Conservation (phyloP, 2,113 vertebrate species). For the Campylorhamphus procurvoides region DNA sequence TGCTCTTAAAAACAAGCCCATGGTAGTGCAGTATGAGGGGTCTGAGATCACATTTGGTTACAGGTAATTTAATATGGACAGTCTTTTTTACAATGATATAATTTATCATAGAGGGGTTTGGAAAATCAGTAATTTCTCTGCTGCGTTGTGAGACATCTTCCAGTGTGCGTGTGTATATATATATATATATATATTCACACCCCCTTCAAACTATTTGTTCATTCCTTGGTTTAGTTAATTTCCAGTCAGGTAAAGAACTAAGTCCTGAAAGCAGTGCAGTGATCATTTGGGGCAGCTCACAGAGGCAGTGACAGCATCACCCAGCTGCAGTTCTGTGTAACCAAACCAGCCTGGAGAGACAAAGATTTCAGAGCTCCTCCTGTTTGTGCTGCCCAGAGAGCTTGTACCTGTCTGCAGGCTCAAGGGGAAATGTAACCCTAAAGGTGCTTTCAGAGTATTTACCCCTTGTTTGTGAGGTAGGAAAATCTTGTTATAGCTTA, state of each 20-base stretch:
- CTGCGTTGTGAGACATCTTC: neutral
- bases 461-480: neutral
- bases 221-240: neutral
- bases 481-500: neutral
- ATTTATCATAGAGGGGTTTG: neutral
- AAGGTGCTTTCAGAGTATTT: neutral
- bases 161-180: neutral
- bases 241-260: neutral
- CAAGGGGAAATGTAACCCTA: neutral
- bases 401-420: neutral
- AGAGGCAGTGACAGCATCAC: neutral
- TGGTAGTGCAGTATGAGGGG: neutral
- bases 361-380: neutral
- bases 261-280: neutral
- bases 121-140: neutral
- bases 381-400: neutral
- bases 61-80: neutral
- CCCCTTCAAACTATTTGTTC: neutral
- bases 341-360: neutral
- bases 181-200: neutral
- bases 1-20: neutral
- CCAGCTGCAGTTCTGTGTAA: fast-evolving
- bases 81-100: neutral
- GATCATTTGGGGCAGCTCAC: neutral
- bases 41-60: neutral